Base-by-base conservation (phyloP, 2,113 vertebrate genomes). In the Brienomyrus brachyistius region DNA sequence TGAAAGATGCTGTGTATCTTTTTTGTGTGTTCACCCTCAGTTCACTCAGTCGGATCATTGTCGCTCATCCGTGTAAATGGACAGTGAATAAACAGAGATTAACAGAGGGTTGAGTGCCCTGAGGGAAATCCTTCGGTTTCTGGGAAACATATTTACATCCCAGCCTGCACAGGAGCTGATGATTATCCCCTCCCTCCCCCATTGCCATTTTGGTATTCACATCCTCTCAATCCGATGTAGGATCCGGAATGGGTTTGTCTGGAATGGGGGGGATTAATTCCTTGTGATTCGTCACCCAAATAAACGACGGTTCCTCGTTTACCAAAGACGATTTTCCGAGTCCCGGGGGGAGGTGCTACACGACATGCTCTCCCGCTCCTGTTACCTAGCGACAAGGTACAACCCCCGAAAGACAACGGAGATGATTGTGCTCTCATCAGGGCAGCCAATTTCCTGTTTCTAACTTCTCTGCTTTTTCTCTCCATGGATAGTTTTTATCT, bases 321-420 rank as follows among this genome's bases (percentile, higher is more conserved):
- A 35, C 88, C 90, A 80, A 89, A 92, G 90, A 90, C 52, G 74
- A 87, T 89, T 90, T 89, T 91, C 87, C 88, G 80, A 90, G 85
- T 52, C 89, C 80, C 23, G 48, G 80, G 80, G 86, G 90, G 90
- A 90, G 80, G 91, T 88, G 45, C 86, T 90, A 90, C 87, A 89
- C 27, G 27, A 70, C 88, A 85, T 86, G 70, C 59, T 56, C 90
- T 89, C 82, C 82, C 23, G 23, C 48, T 91, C 62, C 88, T 87
- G 90, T 89, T 89, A 62, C 91, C 89, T 90, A 90, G 89, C 86
- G 89, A 89, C 90, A 47, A 66, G 86, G 89, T 85, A 27, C 54
- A 88, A 21, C 77, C 54, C 83, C 27, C 13, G 47, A 90, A 90
- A 27, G 66, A 80, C 47, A 80, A 90, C 80, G 87, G 74, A 82